Evolutionary conservation across 2,113 vertebrate genomes (phyloP).

Genomic region (Saguinus midas): DNA sequence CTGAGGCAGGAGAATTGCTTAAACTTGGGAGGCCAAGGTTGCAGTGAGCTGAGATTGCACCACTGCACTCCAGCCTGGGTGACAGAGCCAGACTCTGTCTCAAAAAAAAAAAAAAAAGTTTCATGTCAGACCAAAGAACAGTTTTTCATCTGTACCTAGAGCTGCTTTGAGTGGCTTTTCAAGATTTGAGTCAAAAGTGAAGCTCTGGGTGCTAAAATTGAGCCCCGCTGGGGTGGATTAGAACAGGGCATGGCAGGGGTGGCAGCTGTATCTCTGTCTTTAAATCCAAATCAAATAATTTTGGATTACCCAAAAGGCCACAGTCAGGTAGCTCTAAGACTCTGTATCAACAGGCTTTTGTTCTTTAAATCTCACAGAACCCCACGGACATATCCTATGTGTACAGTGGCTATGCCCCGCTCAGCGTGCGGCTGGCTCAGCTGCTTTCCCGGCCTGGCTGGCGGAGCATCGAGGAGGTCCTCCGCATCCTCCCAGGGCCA

Average conservation of each 20-base stretch:
- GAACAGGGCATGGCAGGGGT: not conserved
- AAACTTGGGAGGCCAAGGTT: too few species aligned
- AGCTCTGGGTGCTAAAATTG: not conserved
- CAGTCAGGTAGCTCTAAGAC: not conserved
- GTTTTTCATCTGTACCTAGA: not conserved
- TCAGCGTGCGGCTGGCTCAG: conserved; percentile 95
- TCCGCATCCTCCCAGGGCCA: conserved; percentile 97
- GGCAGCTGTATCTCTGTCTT: not conserved
- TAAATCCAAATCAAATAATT: not conserved
- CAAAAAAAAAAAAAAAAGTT: not conserved
- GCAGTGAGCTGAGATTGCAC: too few species aligned
- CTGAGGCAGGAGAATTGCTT: too few species aligned
- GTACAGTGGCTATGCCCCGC: conserved; percentile 96
- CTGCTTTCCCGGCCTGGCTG: conserved; percentile 94
- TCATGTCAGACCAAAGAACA: not conserved
- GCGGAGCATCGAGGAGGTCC: conserved; percentile 97
- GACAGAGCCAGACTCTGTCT: too few species aligned
- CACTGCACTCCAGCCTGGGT: too few species aligned
- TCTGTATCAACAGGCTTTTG: not conserved
- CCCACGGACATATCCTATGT: conserved; percentile 98
- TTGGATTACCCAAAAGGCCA: not conserved
- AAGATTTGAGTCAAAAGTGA: not conserved
- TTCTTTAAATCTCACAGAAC: conserved; percentile 84
- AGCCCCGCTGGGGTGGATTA: not conserved
- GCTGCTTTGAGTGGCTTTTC: not conserved